Base-by-base conservation (phyloP, 2,113 vertebrate species). In the Xiphias gladius region DNA sequence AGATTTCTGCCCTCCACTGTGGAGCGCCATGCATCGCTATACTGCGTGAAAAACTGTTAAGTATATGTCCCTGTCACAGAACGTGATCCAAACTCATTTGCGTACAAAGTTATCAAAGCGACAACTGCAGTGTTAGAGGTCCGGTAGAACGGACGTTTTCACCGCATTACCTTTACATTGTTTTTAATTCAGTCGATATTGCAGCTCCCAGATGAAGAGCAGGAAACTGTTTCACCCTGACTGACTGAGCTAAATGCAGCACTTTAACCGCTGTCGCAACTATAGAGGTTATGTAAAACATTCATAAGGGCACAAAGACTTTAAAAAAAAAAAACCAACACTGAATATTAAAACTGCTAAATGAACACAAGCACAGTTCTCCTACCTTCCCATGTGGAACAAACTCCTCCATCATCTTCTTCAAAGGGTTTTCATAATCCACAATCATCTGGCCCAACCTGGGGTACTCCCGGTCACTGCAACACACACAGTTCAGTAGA, bases 331-430 rank as follows among this genome's bases (percentile, higher is more conserved):
- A 24, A 11, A 46, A 16, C 13, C 13, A 46, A 46, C 14, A 48
- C 32, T 54, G 13, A 66, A 52, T 12, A 54, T 52, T 19, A 39
- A 68, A 46, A 66, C 4, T 0, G 13, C n/a, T 0, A 35, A 55
- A 32, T 19, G 2, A 4, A 24, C 0, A 24, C 17, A 7, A n/a
- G 8, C 50, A 50, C 17, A 22, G 22, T 50, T 72, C 1, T 52
- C 2, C 0, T 93, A 99, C 98, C 96, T 99, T 99, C 93, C 97
- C 97, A 69, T 99, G 98, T 73, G 98, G 98, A 84, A 99, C 97
- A 95, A 99, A 99, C 93, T 99, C 98, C 94, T 99, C 98, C 98
- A 99, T 99, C 98, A 99, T 97, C 94, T 99, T 99, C 95, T 99
- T 99, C 91, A 99, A 91, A 58, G 98, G 97, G 80, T 99, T 99